phyloP scores from a whole-genome alignment of 2,797 vertebrate genomes.

The Australoheros facetus region DNA sequence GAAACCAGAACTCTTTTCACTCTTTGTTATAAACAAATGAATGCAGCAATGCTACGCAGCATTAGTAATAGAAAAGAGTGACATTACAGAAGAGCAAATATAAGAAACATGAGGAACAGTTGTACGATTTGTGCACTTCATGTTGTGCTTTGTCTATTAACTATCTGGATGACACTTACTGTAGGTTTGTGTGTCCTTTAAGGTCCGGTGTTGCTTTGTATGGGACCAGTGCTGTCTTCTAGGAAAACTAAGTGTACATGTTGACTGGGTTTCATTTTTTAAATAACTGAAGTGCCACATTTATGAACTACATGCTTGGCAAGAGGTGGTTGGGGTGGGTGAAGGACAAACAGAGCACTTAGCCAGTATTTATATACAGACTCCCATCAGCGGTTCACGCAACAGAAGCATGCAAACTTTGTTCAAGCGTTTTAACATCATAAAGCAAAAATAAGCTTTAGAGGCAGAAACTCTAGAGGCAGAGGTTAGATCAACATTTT shows the following conservation, averaged over 20 bases:
- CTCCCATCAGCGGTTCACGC: neutral
- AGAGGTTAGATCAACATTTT: neutral
- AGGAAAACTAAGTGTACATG: neutral
- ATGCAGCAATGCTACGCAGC: neutral
- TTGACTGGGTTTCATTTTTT: neutral
- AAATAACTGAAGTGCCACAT: neutral
- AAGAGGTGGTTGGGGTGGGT: neutral
- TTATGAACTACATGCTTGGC: neutral
- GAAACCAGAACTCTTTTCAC: slow-evolving; percentile 43
- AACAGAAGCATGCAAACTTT: neutral
- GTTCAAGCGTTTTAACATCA: fast-evolving
- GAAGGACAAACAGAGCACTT: neutral
- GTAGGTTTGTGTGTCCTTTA: neutral
- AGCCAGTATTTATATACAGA: neutral
- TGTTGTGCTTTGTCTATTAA: too few species aligned
- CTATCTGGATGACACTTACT: too few species aligned
- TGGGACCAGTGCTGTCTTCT: neutral
- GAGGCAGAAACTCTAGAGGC: neutral
- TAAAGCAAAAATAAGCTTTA: neutral
- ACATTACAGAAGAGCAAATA: neutral
- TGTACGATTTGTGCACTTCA: fast-evolving
- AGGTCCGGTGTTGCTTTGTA: neutral
- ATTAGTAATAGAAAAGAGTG: neutral
- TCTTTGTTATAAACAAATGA: slow-evolving; percentile 6
- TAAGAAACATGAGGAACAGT: neutral